A percentile compares a stretch with the other conserved stretches of the same genome.
These are phyloP conservation scores for Poecilia gillii DNA, from an alignment of 2,797 vertebrate species.

Conservation along the genomic window DNA sequence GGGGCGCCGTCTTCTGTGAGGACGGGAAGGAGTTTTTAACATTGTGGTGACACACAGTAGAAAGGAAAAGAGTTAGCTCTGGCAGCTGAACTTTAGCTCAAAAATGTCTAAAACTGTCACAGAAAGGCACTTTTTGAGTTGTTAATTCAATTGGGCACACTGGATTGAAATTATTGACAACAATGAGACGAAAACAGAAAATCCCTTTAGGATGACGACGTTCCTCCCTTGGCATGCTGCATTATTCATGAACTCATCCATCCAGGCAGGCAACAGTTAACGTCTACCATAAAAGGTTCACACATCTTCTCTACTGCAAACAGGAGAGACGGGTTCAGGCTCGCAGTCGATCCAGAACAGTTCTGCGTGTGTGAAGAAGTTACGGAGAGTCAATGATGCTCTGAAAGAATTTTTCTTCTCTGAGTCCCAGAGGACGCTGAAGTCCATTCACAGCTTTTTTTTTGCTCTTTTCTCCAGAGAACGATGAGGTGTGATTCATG, in stretches of 20 bases:
- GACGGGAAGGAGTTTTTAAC: constrained; percentile 28
- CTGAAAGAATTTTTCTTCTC: constrained; percentile 39
- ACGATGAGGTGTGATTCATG: constrained; percentile 49
- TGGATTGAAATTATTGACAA: constrained; percentile 60
- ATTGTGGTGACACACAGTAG: constrained; percentile 10
- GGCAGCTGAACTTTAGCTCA: constrained; percentile 28
- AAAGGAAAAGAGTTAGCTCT: constrained; percentile 10
- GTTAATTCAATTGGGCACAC: constrained; percentile 50
- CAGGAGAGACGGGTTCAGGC: constrained; percentile 44
- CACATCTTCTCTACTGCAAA: constrained; percentile 29
- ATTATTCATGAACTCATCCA: constrained; percentile 53
- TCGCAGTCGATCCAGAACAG: constrained; percentile 66
- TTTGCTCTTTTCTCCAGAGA: constrained; percentile 12
- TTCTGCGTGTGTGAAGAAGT: constrained; percentile 47
- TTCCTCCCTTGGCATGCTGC: constrained; percentile 22
- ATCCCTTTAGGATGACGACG: constrained; percentile 36
- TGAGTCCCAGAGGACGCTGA: constrained; percentile 56
- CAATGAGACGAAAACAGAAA: constrained; percentile 35
- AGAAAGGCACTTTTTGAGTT: constrained; percentile 67
- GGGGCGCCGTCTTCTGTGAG: constrained; percentile 27
- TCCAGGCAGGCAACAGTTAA: constrained; percentile 29
- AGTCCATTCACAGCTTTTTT: constrained; percentile 53
- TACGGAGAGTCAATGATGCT: constrained; percentile 34
- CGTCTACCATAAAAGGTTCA: constrained; percentile 41
- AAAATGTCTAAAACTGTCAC: constrained; percentile 49